Conservation (phyloP, 1,140 invertebrate species). For the Drosophila simulans region DNA sequence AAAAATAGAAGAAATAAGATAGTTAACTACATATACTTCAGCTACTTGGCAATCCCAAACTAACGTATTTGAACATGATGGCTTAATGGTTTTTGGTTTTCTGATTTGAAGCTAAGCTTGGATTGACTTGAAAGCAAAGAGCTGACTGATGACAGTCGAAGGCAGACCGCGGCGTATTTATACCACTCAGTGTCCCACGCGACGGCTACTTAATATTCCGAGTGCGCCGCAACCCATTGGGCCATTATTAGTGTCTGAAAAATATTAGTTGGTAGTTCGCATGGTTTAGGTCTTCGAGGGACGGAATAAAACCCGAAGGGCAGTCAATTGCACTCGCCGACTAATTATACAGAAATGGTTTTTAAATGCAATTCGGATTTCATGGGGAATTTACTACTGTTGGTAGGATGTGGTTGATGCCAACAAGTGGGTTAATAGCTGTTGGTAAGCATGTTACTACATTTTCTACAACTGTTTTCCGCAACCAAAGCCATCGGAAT, state of each 20-base stretch:
- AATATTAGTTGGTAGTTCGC: slow-evolving; percentile 42
- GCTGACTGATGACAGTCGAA: slow-evolving; percentile 61
- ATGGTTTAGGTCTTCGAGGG: slow-evolving; percentile 59
- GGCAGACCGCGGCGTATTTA: slow-evolving; percentile 58
- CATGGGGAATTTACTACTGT: slow-evolving; percentile 19
- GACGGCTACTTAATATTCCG: slow-evolving; percentile 58
- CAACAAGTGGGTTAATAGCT: slow-evolving; percentile 20
- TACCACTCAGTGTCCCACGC: slow-evolving; percentile 28
- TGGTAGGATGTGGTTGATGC: slow-evolving; percentile 1
- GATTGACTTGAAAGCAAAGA: slow-evolving; percentile 42
- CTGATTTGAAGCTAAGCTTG: slow-evolving; percentile 29
- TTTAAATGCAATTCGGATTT: slow-evolving; percentile 38
- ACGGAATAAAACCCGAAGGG: slow-evolving; percentile 69
- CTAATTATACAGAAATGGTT: slow-evolving; percentile 51
- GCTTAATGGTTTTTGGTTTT: slow-evolving; percentile 13
- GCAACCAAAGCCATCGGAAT: not conserved
- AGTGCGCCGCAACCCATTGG: slow-evolving; percentile 20
- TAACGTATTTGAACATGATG: slow-evolving; percentile 82
- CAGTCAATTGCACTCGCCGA: slow-evolving; percentile 46
- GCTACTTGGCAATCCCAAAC: slow-evolving; percentile 14
- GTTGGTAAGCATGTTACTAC: too few species aligned
- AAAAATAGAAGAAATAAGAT: not conserved
- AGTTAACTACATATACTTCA: slow-evolving; percentile 1
- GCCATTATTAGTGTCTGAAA: slow-evolving; percentile 66
- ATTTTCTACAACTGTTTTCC: not conserved